phyloP scores from a whole-genome alignment of 2,797 vertebrate genomes.

The Channallabes apus region DNA sequence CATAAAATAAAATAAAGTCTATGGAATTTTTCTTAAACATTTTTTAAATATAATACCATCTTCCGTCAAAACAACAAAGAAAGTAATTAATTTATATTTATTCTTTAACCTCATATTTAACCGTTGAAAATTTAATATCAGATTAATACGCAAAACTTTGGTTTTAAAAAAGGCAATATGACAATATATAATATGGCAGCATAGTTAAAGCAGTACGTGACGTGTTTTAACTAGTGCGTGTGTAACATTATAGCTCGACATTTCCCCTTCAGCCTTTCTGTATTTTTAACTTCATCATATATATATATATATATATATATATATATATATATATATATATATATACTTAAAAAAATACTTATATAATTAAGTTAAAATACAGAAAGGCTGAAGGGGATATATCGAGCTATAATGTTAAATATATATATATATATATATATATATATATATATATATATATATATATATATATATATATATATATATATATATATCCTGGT shows the following conservation, averaged over 20 bases:
- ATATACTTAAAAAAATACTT: too few relatives aligned
- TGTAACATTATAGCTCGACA: background rate
- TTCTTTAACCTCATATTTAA: background rate
- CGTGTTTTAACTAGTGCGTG: background rate
- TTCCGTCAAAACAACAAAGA: background rate
- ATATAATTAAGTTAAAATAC: too few relatives aligned
- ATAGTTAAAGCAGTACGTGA: background rate
- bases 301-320: too few relatives aligned
- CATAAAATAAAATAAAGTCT: too few relatives aligned
- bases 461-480: too few relatives aligned
- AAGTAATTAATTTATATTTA: background rate
- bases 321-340: too few relatives aligned
- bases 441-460: too few relatives aligned
- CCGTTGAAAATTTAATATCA: background rate
- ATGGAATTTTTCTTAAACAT: background rate
- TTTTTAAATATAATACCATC: background rate
- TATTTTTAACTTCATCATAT: background rate
- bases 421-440: too few relatives aligned
- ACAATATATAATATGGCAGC: background rate
- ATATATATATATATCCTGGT: background rate
- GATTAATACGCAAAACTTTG: background rate
- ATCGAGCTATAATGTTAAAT: too few relatives aligned
- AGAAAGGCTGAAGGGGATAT: too few relatives aligned
- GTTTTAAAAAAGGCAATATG: background rate
- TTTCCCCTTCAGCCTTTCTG: background rate